Evolutionary conservation across 2,888 invertebrate genomes (phyloP).

Genomic region (Vesta saturnalis): DNA sequence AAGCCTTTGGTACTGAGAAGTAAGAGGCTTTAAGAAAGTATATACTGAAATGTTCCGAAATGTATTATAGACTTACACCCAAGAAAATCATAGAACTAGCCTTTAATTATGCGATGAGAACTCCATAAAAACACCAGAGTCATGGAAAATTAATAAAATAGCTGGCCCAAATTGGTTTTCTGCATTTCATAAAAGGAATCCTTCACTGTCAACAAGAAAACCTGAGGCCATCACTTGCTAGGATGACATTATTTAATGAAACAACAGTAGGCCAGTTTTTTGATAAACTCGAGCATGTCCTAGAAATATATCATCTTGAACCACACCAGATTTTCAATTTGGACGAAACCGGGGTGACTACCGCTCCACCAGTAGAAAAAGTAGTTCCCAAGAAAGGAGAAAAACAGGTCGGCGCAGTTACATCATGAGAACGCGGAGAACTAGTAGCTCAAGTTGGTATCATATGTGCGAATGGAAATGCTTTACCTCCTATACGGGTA

Average conservation of each 20-base stretch:
- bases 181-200: background rate
- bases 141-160: too few species aligned
- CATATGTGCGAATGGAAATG: too few species aligned
- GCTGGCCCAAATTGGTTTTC: background rate
- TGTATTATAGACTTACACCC: too few species aligned
- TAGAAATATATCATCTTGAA: background rate
- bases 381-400: background rate
- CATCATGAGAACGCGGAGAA: constrained; percentile 3
- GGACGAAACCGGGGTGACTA: too few species aligned
- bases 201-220: background rate
- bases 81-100: too few species aligned
- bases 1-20: too few species aligned
- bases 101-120: too few species aligned
- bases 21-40: too few species aligned
- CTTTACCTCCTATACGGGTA: background rate
- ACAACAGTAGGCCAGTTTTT: background rate
- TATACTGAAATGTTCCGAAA: too few species aligned
- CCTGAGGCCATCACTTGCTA: background rate
- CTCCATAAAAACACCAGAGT: too few species aligned
- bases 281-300: background rate
- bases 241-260: background rate
- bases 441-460: too few species aligned
- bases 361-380: background rate
- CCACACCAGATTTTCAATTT: too few species aligned
- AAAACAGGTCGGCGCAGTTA: background rate